Evolutionary conservation across 2,888 invertebrate species (phyloP), one percentile per base, ranked within the genome.

Genomic region (Ecliptopera silaceata): DNA sequence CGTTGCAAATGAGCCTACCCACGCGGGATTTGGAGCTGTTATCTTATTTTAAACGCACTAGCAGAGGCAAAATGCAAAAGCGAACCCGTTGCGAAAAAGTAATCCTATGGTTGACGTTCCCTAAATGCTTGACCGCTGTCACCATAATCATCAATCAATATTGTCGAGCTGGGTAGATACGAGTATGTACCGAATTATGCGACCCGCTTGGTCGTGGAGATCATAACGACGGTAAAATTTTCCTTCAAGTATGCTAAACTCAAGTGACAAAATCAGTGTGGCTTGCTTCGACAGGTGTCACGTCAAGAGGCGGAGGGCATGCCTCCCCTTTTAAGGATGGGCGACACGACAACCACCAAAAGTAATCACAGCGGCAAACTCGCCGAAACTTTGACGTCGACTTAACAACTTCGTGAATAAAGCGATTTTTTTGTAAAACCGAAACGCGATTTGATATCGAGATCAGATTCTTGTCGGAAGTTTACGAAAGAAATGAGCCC

Each of bases 281-380:
- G 72, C 75, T 78, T 72, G 73, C 68, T 72, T 80, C 77, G 82
- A 81, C 84, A 84, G 83, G 79, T 85, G 83, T 80, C 82, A 79
- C 82, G 81, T 80, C 81, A 79, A 70, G 63, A 64, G 64, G 69
- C 65, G 64, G 64, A 69, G 60, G 63, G 63, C 63, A 61, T 45
- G 32, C 60, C 52, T 50, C 61, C 55, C 48, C 44, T 59, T 62
- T 62, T 58, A 49, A 62, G 64, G 69, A 63, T 45, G 69, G 68
- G 70, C 68, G 77, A 78, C 78, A 74, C 68, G 77, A 78, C 78
- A 74, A 72, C 71, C 76, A 76, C 80, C 79, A 77, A 82, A 66
- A 66, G 80, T 80, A 85, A 86, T 87, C 84, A 85, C 79, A 74
- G 75, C 77, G 72, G 71, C 68, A 73, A 84, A 82, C 79, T 83